Base-by-base conservation (phyloP, 2,888 invertebrate genomes). In the Platycheirus rosarum region DNA sequence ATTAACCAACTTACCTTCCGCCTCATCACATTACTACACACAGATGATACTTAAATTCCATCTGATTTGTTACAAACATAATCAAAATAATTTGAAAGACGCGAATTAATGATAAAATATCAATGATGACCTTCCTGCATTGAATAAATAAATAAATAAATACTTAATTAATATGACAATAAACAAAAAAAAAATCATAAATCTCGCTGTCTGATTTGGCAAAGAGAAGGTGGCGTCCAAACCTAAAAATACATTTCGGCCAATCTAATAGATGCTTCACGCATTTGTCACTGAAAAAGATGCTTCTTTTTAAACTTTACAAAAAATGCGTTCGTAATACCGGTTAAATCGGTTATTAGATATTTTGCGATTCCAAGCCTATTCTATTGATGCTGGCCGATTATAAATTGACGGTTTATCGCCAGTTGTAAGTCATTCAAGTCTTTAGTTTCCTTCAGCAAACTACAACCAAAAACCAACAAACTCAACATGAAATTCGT, bases 401-500 rank as follows among this genome's bases (percentile, higher is more conserved):
- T 71, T 76, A 80, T 80, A 85, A 85, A 85, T 78, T 65, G 49
- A 37, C 13, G 51, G 2, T 1, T 6, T 40, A 9, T 18, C 37
- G 49, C 32, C 42, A 20, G 26, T 23, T 49, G 46, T 53, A 70
- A 68, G 48, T 37, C 66, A 84, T 48, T 68, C 85, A 85, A 49
- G 55, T 85, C 85, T 70, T 75, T 62, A 73, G 75, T 82, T 66
- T 73, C 62, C 76, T 68, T 51, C 69, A 35, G 48, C 77, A 68
- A 70, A 85, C 40, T 57, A 84, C 42, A 40, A 65, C 6, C 48
- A 46, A 60, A 29, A 84, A 20, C 44, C 42, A 6, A 6, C 13
- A 42, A 29, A 26, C 29, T 70, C 75, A 87, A 86, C 63, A 89
- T 89, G 89, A 87, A 88, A 85, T 87, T 86, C 86, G 85, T 86